Percentiles rank a stretch among this genome's conserved stretches.
Conservation (phyloP, 2,888 invertebrate genomes). For the Plutella xylostella region DNA sequence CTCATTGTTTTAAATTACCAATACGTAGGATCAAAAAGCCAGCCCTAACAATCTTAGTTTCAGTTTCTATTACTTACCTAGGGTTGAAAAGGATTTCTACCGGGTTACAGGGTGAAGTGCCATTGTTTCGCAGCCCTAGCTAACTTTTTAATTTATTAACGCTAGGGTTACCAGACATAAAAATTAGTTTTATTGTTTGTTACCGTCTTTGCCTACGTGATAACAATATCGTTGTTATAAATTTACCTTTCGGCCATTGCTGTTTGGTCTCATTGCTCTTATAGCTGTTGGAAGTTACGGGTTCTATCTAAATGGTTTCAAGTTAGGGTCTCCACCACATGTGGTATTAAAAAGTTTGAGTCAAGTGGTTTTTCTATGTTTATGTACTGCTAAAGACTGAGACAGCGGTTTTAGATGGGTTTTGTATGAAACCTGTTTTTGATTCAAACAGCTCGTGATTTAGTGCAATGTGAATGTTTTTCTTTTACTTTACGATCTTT, state of each 20-base stretch:
- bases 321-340: constrained; percentile 30
- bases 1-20: neutral
- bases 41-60: too few relatives aligned
- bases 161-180: constrained; percentile 62
- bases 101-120: constrained; percentile 55
- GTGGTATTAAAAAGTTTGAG: constrained; percentile 43
- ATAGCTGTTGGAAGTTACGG: constrained; percentile 11
- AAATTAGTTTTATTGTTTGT: constrained; percentile 69
- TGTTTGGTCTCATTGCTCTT: constrained; percentile 20
- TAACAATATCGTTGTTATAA: constrained; percentile 60
- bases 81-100: constrained; percentile 50
- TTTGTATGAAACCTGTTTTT: constrained; percentile 40
- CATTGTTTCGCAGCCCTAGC: constrained; percentile 55
- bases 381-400: constrained; percentile 52
- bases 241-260: constrained; percentile 39
- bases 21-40: neutral
- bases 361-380: constrained; percentile 57
- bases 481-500: constrained; percentile 44
- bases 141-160: constrained; percentile 67
- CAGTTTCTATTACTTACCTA: too few relatives aligned
- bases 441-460: constrained; percentile 42
- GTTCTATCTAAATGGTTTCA: constrained; percentile 22
- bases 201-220: constrained; percentile 67
- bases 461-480: constrained; percentile 55
- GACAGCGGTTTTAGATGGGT: constrained; percentile 37